Evolutionary conservation across 1,140 invertebrate species (phyloP).

Genomic region (Drosophila suzukii): DNA sequence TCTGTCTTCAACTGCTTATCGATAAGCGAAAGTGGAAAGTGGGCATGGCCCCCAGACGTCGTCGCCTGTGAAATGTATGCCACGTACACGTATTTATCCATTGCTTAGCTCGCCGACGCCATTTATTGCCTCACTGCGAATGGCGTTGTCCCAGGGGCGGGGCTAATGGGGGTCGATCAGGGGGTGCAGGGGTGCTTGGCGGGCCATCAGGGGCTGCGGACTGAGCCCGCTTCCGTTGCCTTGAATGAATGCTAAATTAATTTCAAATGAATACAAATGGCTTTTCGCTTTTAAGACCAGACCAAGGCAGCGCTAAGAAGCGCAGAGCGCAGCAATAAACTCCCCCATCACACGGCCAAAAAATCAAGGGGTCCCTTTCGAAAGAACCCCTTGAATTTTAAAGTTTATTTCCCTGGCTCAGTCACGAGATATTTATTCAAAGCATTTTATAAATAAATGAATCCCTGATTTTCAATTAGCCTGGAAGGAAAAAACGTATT

Average conservation of each 20-base stretch:
- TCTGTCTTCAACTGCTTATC: slow-evolving; percentile 72
- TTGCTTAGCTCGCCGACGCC: slow-evolving; percentile 74
- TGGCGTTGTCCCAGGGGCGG: slow-evolving; percentile 17
- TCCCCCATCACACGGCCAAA: slow-evolving; percentile 33
- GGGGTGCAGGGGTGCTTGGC: background rate
- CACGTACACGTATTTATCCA: slow-evolving; percentile 83
- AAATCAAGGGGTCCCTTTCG: slow-evolving; percentile 3
- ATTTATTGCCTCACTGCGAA: slow-evolving; percentile 63
- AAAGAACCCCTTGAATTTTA: slow-evolving; percentile 17
- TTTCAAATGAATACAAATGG: slow-evolving; percentile 83
- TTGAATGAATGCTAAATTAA: slow-evolving; percentile 83
- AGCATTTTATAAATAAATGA: slow-evolving; percentile 22
- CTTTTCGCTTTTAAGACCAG: slow-evolving; percentile 81
- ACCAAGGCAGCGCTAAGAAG: slow-evolving; percentile 39
- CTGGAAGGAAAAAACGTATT: background rate
- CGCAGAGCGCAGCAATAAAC: slow-evolving; percentile 51
- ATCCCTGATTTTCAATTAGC: slow-evolving; percentile 27
- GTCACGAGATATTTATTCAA: slow-evolving; percentile 11
- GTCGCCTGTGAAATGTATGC: slow-evolving; percentile 72
- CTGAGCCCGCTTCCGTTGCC: slow-evolving; percentile 56
- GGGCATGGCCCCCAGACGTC: slow-evolving; percentile 40
- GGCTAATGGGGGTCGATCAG: slow-evolving; percentile 9
- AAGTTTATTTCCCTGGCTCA: slow-evolving; percentile 32
- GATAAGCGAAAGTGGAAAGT: slow-evolving; percentile 63
- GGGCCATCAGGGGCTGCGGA: background rate